phyloP scores from a whole-genome alignment of 92 coral and sea anemone species.

The Porites lobata region DNA sequence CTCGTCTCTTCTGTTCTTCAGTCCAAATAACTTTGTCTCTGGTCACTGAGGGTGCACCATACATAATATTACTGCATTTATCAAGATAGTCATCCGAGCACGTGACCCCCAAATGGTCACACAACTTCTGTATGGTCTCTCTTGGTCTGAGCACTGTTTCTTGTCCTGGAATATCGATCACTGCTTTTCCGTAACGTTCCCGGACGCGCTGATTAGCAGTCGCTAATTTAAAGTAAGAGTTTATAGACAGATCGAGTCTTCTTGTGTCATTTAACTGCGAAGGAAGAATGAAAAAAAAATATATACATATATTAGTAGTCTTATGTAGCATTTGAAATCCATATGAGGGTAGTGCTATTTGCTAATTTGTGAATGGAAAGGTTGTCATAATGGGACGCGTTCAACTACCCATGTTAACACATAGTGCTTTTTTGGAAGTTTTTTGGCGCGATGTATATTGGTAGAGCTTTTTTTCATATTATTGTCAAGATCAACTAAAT shows the following conservation, averaged over 20 bases:
- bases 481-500: no score
- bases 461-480: no score
- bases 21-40: conserved; percentile 13
- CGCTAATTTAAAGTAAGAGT: background rate
- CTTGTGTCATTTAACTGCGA: background rate
- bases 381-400: no score
- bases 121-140: background rate
- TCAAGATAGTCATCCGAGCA: conserved; percentile 12
- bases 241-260: background rate
- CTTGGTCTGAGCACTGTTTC: conserved; percentile 13
- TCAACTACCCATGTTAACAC: no score
- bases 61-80: background rate
- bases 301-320: background rate
- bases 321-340: background rate
- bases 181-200: conserved; percentile 8
- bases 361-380: no score
- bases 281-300: background rate
- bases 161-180: conserved; percentile 7
- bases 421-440: no score
- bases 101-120: background rate
- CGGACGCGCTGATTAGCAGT: background rate
- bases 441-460: no score
- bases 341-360: no score
- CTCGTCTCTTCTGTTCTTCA: background rate
- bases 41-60: conserved; percentile 15